Evolutionary conservation across 2,113 vertebrate species (phyloP).

Genomic region (Xiphophorus hellerii): DNA sequence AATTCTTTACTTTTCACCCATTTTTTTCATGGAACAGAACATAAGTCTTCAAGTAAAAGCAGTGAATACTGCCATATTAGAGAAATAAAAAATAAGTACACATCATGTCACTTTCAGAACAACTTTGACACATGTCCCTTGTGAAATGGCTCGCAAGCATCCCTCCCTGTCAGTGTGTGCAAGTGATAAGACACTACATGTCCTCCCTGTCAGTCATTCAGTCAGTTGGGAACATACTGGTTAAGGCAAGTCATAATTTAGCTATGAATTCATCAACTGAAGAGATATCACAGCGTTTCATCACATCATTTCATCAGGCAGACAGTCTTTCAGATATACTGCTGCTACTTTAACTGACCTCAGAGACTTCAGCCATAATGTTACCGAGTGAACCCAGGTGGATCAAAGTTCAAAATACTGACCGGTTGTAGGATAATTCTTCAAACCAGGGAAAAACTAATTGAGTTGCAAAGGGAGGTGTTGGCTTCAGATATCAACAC

Average conservation of each 20-base stretch:
- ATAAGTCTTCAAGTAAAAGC: neutral
- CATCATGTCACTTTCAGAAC: constrained; percentile 37
- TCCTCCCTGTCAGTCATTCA: constrained; percentile 56
- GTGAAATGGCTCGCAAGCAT: constrained; percentile 40
- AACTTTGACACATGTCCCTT: constrained; percentile 38
- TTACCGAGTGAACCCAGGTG: constrained; percentile 19
- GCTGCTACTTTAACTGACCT: constrained; percentile 32
- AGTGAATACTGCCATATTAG: constrained; percentile 19
- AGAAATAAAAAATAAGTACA: constrained; percentile 42
- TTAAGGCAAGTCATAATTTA: constrained; percentile 61
- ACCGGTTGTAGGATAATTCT: constrained; percentile 1
- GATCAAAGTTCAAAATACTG: constrained; percentile 43
- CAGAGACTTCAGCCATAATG: constrained; percentile 21
- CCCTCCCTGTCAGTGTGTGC: constrained; percentile 49
- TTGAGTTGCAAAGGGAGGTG: too few species aligned
- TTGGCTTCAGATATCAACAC: too few species aligned
- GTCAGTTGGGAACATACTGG: constrained; percentile 30
- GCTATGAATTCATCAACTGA: constrained; percentile 52
- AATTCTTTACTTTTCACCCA: too few species aligned
- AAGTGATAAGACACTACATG: constrained; percentile 51
- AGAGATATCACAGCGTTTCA: constrained; percentile 65
- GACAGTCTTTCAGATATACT: constrained; percentile 45
- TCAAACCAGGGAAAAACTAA: constrained; percentile 1
- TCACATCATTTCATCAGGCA: constrained; percentile 60
- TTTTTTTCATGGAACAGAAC: too few species aligned